phyloP scores from a whole-genome alignment of 1,140 invertebrate species.

The Dendrolimus punctatus region DNA sequence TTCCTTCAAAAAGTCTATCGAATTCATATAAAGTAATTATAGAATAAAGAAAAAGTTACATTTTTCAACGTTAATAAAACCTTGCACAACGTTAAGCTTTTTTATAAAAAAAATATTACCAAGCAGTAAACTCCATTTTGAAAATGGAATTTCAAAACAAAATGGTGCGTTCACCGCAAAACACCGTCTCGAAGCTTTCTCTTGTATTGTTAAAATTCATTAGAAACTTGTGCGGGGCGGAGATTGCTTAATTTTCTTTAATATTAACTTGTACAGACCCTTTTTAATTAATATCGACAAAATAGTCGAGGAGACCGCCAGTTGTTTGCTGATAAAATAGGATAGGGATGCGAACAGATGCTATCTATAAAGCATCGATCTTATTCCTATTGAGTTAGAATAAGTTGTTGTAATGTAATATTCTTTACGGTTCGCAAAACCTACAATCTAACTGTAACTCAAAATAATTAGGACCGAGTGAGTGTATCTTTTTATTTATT shows the following conservation, averaged over 20 bases:
- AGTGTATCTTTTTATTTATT: too few relatives aligned
- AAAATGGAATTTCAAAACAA: slow-evolving; percentile 2
- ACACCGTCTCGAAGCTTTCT: slow-evolving; percentile 14
- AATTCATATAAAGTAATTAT: too few relatives aligned
- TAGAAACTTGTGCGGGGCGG: slow-evolving; percentile 42
- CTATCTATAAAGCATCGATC: slow-evolving; percentile 6
- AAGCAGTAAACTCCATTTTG: too few relatives aligned
- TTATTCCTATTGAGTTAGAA: slow-evolving; percentile 1
- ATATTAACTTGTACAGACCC: slow-evolving; percentile 66
- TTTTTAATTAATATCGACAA: slow-evolving; percentile 72
- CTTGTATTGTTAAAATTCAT: slow-evolving; percentile 59
- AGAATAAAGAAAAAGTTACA: too few relatives aligned
- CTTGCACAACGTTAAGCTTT: too few relatives aligned
- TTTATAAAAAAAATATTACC: too few relatives aligned
- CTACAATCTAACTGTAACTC: not conserved
- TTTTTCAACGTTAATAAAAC: too few relatives aligned
- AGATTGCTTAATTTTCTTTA: slow-evolving; percentile 71
- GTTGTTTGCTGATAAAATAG: slow-evolving; percentile 42
- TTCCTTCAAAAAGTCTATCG: too few relatives aligned
- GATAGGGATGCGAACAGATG: slow-evolving; percentile 31
- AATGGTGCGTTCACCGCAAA: slow-evolving; percentile 7
- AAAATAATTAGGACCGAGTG: not conserved
- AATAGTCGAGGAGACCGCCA: slow-evolving; percentile 58
- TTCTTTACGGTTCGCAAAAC: too few relatives aligned
- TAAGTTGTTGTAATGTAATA: too few relatives aligned